Evolutionary conservation across 2,888 invertebrate genomes (phyloP).

Genomic region (Eulithis prunata): DNA sequence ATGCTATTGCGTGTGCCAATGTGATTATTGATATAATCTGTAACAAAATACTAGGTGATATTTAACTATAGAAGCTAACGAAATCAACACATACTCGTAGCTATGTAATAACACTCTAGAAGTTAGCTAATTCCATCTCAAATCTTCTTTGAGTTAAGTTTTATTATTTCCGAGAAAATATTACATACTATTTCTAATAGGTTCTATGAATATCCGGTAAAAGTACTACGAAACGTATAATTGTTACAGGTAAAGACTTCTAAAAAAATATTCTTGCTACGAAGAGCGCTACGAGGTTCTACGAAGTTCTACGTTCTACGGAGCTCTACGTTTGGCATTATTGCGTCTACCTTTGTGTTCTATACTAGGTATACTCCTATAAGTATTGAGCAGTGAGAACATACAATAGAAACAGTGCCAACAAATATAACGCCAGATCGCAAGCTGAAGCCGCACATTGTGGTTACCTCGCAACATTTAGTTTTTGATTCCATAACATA

Average conservation of each 20-base stretch:
- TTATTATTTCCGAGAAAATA: no score
- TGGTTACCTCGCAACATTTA: constrained; percentile 28
- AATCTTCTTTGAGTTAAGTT: no score
- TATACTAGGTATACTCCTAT: no score
- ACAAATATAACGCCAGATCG: constrained; percentile 21
- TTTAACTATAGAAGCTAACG: no score
- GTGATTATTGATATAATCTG: constrained; percentile 52
- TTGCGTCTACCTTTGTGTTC: neutral
- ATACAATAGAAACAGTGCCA: constrained; percentile 21
- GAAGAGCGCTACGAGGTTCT: constrained; percentile 8
- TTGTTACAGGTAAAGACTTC: neutral
- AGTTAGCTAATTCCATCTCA: no score
- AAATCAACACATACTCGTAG: no score
- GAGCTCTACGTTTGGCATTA: neutral
- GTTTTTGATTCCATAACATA: constrained; percentile 10
- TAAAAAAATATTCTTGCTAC: neutral
- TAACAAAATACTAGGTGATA: constrained; percentile 8
- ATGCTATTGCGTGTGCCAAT: constrained; percentile 40
- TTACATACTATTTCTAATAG: no score
- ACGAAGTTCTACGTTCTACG: neutral
- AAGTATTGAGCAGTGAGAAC: neutral
- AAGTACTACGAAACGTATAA: neutral
- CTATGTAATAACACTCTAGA: no score
- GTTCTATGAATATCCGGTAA: neutral
- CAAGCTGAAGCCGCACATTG: constrained; percentile 39